These are phyloP conservation scores for Neuroterus valhalla DNA, from an alignment of 1,140 invertebrate species.

Conservation along the genomic window DNA sequence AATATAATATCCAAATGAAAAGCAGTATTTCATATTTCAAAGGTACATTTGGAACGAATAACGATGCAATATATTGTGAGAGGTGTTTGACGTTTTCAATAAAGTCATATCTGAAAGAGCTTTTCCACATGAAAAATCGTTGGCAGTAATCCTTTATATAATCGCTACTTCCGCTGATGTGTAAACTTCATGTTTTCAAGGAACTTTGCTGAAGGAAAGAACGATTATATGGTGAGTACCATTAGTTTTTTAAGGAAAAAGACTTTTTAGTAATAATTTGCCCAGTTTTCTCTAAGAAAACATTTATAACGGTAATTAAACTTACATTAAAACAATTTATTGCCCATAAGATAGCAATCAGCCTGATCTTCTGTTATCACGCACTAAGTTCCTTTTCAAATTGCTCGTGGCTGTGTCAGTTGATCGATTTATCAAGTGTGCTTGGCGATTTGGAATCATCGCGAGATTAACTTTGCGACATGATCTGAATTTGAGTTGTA, in stretches of 20 bases:
- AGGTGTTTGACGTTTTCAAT: neutral
- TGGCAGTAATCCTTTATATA: neutral
- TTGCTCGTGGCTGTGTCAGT: constrained; percentile 33
- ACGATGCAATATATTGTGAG: neutral
- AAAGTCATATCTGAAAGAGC: neutral
- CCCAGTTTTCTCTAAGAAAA: neutral
- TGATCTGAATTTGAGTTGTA: constrained; percentile 10
- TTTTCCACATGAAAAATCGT: neutral
- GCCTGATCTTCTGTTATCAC: constrained; percentile 49
- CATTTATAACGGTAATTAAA: constrained; percentile 48
- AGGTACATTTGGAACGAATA: neutral
- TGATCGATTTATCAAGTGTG: constrained; percentile 21
- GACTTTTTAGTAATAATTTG: constrained; percentile 10
- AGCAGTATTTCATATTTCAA: neutral
- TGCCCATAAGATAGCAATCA: constrained; percentile 54
- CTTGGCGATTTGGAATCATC: constrained; percentile 9
- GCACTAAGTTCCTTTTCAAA: constrained; percentile 48
- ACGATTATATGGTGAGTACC: constrained; percentile 28
- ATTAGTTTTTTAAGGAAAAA: constrained; percentile 6
- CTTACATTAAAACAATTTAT: constrained; percentile 55
- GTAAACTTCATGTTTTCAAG: constrained; percentile 14
- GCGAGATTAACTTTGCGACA: constrained; percentile 3
- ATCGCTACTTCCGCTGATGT: constrained; percentile 16
- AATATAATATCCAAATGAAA: neutral
- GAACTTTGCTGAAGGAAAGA: neutral